Evolutionary conservation across 2,888 invertebrate species (phyloP).

Genomic region (Perizoma flavofasciatum): DNA sequence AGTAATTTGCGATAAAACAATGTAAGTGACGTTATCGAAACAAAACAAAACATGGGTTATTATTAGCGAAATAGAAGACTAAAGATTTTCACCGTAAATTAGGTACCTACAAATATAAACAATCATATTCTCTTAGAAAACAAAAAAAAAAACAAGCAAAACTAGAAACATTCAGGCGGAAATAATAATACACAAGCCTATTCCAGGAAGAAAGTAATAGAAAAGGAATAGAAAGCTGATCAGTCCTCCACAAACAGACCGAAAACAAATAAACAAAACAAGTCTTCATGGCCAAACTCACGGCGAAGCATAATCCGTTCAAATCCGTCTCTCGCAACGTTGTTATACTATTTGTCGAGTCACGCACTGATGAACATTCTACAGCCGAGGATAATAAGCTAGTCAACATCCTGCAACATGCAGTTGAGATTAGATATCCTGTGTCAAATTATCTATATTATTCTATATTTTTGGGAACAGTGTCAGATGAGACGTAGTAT

Average conservation of each 20-base stretch:
- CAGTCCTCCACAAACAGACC: constrained; percentile 21
- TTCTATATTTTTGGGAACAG: no score
- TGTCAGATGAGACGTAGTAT: no score
- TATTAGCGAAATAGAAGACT: not conserved
- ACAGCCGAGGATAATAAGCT: constrained; percentile 18
- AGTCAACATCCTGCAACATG: constrained; percentile 15
- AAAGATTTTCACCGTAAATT: not conserved
- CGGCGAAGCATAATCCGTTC: constrained; percentile 45
- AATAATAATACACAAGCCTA: not conserved
- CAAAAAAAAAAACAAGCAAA: not conserved
- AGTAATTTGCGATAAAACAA: constrained; percentile 26
- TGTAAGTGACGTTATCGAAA: constrained; percentile 35
- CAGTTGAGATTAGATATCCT: not conserved
- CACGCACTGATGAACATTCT: constrained; percentile 61
- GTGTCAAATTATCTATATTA: no score
- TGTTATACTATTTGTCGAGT: constrained; percentile 60
- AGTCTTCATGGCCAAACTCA: constrained; percentile 65
- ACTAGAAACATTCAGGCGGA: not conserved
- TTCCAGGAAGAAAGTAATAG: constrained; percentile 17
- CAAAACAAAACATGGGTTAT: no score
- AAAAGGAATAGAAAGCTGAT: constrained; percentile 18
- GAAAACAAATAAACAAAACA: constrained; percentile 36
- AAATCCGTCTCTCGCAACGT: constrained; percentile 53
- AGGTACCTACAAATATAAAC: not conserved
- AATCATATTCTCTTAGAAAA: not conserved